Base-by-base conservation (phyloP, 2,888 invertebrate genomes). In the Punctoribates punctum region DNA sequence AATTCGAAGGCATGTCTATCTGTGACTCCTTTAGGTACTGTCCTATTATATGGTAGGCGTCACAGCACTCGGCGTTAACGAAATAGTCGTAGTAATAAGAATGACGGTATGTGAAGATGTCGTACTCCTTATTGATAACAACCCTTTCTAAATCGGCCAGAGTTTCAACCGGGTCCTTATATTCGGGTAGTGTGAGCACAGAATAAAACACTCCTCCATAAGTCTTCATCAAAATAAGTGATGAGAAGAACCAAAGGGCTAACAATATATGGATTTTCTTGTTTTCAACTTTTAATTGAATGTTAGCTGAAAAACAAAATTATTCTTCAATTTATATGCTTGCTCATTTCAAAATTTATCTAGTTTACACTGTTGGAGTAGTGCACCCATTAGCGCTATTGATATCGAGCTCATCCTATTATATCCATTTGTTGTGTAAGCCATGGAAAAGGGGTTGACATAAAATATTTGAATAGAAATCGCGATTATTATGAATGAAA, bases 191-290 rank as follows among this genome's bases (percentile, higher is more conserved):
- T 25, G 74, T 74, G 5, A 74, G 17, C 23, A 46, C 46, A 20
- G 74, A 74, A 65, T 74, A 74, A 46, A 74, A 74, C 11, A 70
- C 23, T 38, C 60, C 54, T 34, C 60, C 60, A 29, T 74, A 74
- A 1, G 62, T 62, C 13, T 74, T 74, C 29, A 62, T 42, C 1
- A 74, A 15, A 23, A 74, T 29, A 17, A 74, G 42, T n/a, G 60
- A 60, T 57, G 74, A 25, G 17, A 70, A 34, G n/a, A 65, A 42
- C 62, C 65, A 74, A 8, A 62, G 11, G 6, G 3, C 27, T 17
- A 62, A 62, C 13, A 27, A 27, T 2, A 62, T 1, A 27, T 62
- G 8, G 13, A 11, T 42, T 13, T 1, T 42, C 1, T 1, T 42
- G 13, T 11, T 42, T 11, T 42, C 11, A 9, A 42, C 13, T 1